Percentiles rank a stretch among this genome's conserved stretches.
Conservation (phyloP, 2,888 invertebrate species). For the Creontiades dilutus region DNA sequence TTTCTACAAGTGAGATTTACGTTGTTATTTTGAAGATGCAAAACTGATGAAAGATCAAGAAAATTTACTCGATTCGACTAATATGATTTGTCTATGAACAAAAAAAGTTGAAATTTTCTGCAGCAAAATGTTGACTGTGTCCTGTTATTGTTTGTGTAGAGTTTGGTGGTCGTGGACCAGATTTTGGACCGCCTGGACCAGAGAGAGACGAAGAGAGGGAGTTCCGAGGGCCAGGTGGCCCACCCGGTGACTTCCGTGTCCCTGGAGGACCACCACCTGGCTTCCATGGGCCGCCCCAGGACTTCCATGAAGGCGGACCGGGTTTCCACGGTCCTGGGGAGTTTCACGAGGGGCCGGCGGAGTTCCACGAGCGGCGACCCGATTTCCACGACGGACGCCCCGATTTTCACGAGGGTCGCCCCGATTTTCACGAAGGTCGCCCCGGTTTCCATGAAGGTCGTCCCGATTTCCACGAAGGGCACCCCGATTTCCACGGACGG, state of each 20-base stretch:
- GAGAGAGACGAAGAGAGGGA: constrained; percentile 64
- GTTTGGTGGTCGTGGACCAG: constrained; percentile 47
- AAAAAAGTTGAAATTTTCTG: background rate
- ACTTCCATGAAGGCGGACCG: background rate
- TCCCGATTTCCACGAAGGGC: background rate
- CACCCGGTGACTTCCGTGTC: constrained; percentile 76
- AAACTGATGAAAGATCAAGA: too few relatives aligned
- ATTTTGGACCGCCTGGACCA: background rate
- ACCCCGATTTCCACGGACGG: constrained; percentile 67
- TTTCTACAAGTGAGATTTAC: too few relatives aligned
- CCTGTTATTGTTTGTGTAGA: constrained; percentile 18
- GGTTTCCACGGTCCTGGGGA: constrained; percentile 21
- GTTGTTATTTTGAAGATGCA: too few relatives aligned
- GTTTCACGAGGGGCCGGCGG: background rate
- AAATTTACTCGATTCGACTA: too few relatives aligned
- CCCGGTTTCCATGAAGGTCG: constrained; percentile 28
- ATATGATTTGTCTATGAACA: too few relatives aligned
- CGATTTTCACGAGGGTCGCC: constrained; percentile 33
- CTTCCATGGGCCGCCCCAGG: constrained; percentile 5
- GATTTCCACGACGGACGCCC: constrained; percentile 47
- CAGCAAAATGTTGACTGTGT: background rate
- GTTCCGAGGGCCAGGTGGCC: constrained; percentile 61
- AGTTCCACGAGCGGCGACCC: constrained; percentile 13
- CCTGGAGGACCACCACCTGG: constrained; percentile 61
- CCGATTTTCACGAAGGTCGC: constrained; percentile 29